These are phyloP conservation scores for Goniozus legneri DNA, from an alignment of 1,140 invertebrate species.

Conservation along the genomic window DNA sequence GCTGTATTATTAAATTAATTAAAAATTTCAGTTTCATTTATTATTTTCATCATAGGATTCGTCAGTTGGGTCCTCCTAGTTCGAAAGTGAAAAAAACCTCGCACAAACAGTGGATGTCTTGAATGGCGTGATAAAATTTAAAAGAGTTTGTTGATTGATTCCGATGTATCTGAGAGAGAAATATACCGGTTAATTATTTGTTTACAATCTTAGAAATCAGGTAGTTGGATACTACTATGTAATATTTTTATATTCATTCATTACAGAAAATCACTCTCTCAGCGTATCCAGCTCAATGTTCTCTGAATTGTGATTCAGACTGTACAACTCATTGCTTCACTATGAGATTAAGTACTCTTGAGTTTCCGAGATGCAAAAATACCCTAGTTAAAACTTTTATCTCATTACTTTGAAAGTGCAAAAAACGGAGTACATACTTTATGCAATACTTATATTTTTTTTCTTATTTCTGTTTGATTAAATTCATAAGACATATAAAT, in stretches of 20 bases:
- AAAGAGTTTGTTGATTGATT: conserved; percentile 87
- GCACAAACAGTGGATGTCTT: too few species aligned
- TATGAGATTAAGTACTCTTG: conserved; percentile 84
- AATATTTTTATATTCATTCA: too few species aligned
- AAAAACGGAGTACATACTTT: conserved; percentile 91
- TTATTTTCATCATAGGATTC: too few species aligned
- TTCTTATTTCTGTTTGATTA: neutral
- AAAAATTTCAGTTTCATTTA: too few species aligned
- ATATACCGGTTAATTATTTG: too few species aligned
- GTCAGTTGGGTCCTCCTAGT: too few species aligned
- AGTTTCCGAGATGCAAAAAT: conserved; percentile 95
- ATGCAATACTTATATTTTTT: neutral
- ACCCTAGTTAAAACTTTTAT: conserved; percentile 86
- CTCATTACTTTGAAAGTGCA: conserved; percentile 99
- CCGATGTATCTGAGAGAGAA: conserved; percentile 70
- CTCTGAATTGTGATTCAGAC: conserved; percentile 82
- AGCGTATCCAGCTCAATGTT: conserved; percentile 89
- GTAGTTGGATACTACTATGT: neutral
- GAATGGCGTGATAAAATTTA: conserved; percentile 85
- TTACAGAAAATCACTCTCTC: conserved; percentile 61
- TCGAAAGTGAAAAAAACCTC: too few species aligned
- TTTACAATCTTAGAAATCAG: conserved; percentile 35
- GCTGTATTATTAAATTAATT: too few species aligned
- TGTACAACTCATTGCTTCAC: conserved; percentile 77
- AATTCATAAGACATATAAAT: neutral